Evolutionary conservation across 1,140 invertebrate genomes (phyloP).

Genomic region (Oncopodura yosiiana): DNA sequence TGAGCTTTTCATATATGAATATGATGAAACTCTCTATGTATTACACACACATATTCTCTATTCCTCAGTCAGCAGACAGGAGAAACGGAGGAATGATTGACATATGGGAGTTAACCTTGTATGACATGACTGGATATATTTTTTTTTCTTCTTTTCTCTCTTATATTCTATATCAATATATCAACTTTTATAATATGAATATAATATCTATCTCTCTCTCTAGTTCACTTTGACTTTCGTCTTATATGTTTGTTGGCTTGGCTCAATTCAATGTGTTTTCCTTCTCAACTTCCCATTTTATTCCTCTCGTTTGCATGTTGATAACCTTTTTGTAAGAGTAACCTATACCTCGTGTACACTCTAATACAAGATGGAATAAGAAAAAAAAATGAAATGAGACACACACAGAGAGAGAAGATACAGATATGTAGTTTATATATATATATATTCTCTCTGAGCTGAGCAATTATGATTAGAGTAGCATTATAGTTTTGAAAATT

Average conservation of each 20-base stretch:
- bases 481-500: too few relatives aligned
- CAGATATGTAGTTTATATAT: too few relatives aligned
- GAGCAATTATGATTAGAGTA: too few relatives aligned
- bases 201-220: too few relatives aligned
- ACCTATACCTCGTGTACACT: background rate
- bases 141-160: conserved; percentile 23
- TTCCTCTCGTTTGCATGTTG: conserved; percentile 36
- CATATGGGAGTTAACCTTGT: conserved; percentile 35
- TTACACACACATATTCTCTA: too few relatives aligned
- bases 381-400: background rate
- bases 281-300: conserved; percentile 36
- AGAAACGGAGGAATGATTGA: conserved; percentile 33
- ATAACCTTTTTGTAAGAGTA: conserved; percentile 33
- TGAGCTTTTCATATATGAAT: too few relatives aligned
- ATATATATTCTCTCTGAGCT: too few relatives aligned
- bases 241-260: too few relatives aligned
- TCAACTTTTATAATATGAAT: too few relatives aligned
- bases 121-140: conserved; percentile 36
- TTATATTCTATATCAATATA: background rate
- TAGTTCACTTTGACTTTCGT: too few relatives aligned
- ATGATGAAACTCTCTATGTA: conserved; percentile 28
- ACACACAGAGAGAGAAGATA: background rate
- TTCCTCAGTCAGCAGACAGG: too few relatives aligned
- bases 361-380: background rate
- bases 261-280: too few relatives aligned